phyloP scores from a whole-genome alignment of 1,140 invertebrate genomes.

The Sycobia sp. region DNA sequence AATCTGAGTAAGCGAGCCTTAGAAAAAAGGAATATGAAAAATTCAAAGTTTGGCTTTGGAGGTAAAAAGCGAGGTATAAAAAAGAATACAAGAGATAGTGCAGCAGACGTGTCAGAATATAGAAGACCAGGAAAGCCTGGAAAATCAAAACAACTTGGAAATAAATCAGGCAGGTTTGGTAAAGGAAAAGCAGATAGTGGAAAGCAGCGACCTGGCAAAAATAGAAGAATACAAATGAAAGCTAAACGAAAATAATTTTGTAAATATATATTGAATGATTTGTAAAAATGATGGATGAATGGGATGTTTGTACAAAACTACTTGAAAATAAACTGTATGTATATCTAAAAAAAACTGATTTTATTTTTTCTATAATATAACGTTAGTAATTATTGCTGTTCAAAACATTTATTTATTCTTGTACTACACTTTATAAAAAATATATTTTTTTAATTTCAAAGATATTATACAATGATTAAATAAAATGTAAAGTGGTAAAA shows the following conservation, averaged over 20 bases:
- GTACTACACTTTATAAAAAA: no score
- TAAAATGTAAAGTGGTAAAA: no score
- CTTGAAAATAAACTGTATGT: no score
- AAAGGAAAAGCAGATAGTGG: conserved; percentile 33
- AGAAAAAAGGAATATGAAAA: conserved; percentile 73
- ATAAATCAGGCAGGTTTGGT: conserved; percentile 54
- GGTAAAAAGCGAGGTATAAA: conserved; percentile 93
- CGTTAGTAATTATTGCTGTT: no score
- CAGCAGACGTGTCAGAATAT: conserved; percentile 70
- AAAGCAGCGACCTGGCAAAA: conserved; percentile 66
- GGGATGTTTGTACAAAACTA: background rate
- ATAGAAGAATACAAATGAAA: conserved; percentile 67
- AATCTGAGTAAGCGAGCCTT: conserved; percentile 57
- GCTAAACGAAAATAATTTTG: conserved; percentile 46
- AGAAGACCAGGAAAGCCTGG: conserved; percentile 59
- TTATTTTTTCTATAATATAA: no score
- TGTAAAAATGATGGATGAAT: background rate
- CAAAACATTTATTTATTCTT: no score
- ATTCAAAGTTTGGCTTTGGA: conserved; percentile 92
- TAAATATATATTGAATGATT: background rate
- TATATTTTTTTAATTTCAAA: background rate
- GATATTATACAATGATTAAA: no score
- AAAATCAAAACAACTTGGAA: conserved; percentile 41
- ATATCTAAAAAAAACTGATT: no score
- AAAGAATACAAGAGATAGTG: conserved; percentile 83